Percentiles rank a stretch among this genome's conserved stretches.
phyloP scores from a whole-genome alignment of 2,797 vertebrate genomes.

The Clarias laeviceps region DNA sequence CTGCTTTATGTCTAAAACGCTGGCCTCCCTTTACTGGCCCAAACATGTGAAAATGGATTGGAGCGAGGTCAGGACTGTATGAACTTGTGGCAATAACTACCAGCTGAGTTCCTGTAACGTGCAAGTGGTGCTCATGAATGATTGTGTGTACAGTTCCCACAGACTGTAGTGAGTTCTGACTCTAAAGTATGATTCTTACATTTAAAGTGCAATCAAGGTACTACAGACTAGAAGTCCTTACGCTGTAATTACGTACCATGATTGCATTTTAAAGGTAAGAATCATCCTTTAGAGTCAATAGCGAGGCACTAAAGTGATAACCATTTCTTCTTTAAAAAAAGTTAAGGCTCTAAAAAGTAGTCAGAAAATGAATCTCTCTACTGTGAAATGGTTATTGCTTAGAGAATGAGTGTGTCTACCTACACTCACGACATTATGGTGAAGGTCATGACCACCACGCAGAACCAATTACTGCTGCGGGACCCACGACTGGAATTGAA shows the following conservation, averaged over 20 bases:
- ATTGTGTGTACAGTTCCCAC: no score
- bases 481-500: conserved; percentile 40
- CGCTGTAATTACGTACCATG: neutral
- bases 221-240: neutral
- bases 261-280: neutral
- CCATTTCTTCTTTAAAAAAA: neutral
- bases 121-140: no score
- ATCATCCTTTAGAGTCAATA: neutral
- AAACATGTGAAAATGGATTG: no score
- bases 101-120: no score
- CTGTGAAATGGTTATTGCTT: conserved; percentile 4
- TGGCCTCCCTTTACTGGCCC: no score
- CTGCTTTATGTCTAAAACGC: no score
- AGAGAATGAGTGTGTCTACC: conserved; percentile 6
- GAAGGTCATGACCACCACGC: conserved; percentile 41
- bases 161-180: no score
- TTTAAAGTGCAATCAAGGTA: no score
- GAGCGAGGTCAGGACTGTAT: no score
- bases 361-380: neutral
- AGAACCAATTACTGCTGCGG: conserved; percentile 50
- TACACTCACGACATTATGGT: neutral
- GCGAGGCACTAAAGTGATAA: neutral
- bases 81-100: no score
- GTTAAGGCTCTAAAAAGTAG: neutral
- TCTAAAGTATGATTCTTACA: no score